Conservation (phyloP, 2,113 vertebrate species). For the Mohoua ochrocephala region DNA sequence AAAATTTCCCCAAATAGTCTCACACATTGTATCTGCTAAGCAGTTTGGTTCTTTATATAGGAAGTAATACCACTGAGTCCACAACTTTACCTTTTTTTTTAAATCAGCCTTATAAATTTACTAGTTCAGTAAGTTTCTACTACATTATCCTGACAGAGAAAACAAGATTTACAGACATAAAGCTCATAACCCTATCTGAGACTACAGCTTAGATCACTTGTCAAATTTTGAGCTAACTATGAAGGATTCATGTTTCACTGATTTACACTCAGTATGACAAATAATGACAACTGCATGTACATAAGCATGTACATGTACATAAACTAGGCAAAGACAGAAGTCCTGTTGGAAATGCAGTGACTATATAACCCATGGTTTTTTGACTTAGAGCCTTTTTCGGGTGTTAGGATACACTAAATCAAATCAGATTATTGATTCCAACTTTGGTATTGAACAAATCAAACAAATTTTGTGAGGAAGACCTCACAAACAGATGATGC, state of each 20-base stretch:
- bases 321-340: neutral
- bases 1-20: neutral
- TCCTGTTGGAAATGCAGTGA: neutral
- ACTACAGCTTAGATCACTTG: neutral
- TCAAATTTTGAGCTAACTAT: neutral
- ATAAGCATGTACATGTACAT: neutral
- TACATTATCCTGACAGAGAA: neutral
- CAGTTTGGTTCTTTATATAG: neutral
- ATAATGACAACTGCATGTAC: neutral
- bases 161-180: neutral
- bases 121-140: neutral
- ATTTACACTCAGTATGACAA: neutral
- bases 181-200: neutral
- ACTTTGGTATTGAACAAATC: neutral
- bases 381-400: neutral
- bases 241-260: neutral
- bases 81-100: neutral
- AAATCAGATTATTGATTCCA: neutral
- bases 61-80: neutral
- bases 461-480: neutral
- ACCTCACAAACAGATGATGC: neutral
- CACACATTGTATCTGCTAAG: neutral
- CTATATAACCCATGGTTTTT: neutral
- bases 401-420: neutral
- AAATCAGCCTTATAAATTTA: neutral